phyloP scores from a whole-genome alignment of 1,140 invertebrate genomes.

The Armadillidium nasatum region DNA sequence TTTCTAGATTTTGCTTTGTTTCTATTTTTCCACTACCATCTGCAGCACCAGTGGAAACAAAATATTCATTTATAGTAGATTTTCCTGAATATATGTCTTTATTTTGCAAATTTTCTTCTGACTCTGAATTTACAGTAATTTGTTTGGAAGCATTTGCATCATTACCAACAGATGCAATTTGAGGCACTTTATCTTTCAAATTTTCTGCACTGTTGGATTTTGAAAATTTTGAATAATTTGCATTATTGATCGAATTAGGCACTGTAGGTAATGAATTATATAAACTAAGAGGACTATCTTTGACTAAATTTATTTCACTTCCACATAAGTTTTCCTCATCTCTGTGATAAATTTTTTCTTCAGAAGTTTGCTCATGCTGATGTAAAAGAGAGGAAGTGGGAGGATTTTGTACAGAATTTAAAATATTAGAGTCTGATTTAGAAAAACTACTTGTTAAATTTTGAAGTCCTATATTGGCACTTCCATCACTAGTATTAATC shows the following conservation, averaged over 20 bases:
- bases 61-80: too few species aligned
- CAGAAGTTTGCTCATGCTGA: not conserved
- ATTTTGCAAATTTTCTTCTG: too few species aligned
- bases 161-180: too few species aligned
- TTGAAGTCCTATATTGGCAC: not conserved
- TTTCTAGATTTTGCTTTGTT: too few species aligned
- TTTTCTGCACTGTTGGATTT: not conserved
- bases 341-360: not conserved
- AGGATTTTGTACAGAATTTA: not conserved
- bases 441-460: not conserved
- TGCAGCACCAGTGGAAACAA: too few species aligned
- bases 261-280: not conserved
- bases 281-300: not conserved
- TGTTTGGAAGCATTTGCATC: too few species aligned
- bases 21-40: too few species aligned
- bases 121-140: not conserved
- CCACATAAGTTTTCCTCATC: not conserved
- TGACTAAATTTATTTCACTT: not conserved
- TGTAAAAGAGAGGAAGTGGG: not conserved
- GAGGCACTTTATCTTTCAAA: not conserved
- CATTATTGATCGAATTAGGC: not conserved
- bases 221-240: not conserved
- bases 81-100: too few species aligned
- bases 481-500: not conserved
- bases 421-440: conserved; percentile 6